These are phyloP conservation scores for Caenorhabditis sulstoni DNA, from an alignment of 2,888 invertebrate species.

Conservation along the genomic window DNA sequence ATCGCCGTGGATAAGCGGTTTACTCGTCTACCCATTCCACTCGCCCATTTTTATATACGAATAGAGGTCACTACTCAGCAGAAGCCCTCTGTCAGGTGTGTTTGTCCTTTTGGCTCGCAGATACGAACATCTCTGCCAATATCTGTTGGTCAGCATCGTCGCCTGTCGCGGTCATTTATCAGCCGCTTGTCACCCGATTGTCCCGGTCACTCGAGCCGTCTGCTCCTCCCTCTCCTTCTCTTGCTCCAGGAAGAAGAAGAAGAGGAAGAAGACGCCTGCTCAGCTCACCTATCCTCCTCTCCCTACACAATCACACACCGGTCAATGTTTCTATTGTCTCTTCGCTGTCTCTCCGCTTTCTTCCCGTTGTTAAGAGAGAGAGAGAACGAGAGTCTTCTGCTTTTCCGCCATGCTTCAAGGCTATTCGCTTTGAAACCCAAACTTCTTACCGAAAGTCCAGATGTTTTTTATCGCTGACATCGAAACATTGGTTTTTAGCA, in stretches of 20 bases:
- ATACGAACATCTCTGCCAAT: slow-evolving; percentile 34
- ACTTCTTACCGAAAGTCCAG: slow-evolving; percentile 13
- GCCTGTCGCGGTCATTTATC: slow-evolving; percentile 62
- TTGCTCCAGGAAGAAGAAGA: no score
- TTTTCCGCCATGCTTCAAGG: neutral
- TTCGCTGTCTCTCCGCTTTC: neutral
- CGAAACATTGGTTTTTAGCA: neutral
- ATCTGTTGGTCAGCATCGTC: slow-evolving; percentile 40
- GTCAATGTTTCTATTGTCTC: slow-evolving; percentile 46
- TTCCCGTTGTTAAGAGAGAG: neutral
- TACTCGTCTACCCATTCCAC: slow-evolving; percentile 2
- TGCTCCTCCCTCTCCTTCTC: slow-evolving; percentile 49
- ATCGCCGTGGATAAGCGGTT: slow-evolving; percentile 17
- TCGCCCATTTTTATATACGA: neutral
- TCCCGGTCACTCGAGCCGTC: slow-evolving; percentile 52
- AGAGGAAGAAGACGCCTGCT: slow-evolving; percentile 8
- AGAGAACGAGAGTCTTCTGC: neutral
- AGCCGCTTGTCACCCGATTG: slow-evolving; percentile 53
- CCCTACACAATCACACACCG: slow-evolving; percentile 5
- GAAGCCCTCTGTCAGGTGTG: slow-evolving; percentile 31
- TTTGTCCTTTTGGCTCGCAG: slow-evolving; percentile 34
- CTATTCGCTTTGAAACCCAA: neutral
- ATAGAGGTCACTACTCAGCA: neutral
- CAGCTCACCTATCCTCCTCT: slow-evolving; percentile 34
- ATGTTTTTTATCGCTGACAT: slow-evolving; percentile 48